phyloP scores from a whole-genome alignment of 1,140 invertebrate species.

The Stratiolaelaps scimitus region DNA sequence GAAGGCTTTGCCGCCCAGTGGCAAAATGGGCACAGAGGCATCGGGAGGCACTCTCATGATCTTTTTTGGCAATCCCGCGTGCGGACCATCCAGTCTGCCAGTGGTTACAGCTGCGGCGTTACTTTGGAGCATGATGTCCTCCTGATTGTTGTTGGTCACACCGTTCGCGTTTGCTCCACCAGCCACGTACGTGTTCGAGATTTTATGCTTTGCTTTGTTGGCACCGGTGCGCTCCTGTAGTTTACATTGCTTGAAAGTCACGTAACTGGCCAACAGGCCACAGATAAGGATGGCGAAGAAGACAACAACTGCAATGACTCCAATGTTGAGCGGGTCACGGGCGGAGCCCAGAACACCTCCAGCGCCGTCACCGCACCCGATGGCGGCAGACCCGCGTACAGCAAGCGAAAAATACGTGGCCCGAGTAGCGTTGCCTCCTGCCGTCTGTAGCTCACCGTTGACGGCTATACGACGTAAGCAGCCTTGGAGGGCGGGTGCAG shows the following conservation, averaged over 20 bases:
- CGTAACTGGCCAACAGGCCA: slow-evolving; percentile 71
- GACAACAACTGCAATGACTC: slow-evolving; percentile 78
- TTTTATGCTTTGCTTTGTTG: slow-evolving; percentile 7
- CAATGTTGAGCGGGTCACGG: slow-evolving; percentile 72
- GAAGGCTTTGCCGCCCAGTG: slow-evolving; percentile 27
- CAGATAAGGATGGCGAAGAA: slow-evolving; percentile 80
- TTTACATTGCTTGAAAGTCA: slow-evolving; percentile 52
- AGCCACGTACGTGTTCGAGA: slow-evolving; percentile 26
- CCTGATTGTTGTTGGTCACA: slow-evolving; percentile 42
- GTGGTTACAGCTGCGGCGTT: slow-evolving; percentile 40
- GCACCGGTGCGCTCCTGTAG: slow-evolving; percentile 56
- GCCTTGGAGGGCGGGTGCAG: slow-evolving; percentile 53
- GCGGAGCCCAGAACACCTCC: slow-evolving; percentile 49
- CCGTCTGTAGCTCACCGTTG: slow-evolving; percentile 70
- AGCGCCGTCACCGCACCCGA: slow-evolving; percentile 52
- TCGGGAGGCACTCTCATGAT: not conserved
- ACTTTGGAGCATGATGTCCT: slow-evolving; percentile 36
- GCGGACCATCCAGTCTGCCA: slow-evolving; percentile 51
- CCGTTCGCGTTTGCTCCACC: slow-evolving; percentile 48
- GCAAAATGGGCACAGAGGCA: slow-evolving; percentile 49
- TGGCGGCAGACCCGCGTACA: slow-evolving; percentile 46
- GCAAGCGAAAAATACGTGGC: slow-evolving; percentile 58
- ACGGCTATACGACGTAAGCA: slow-evolving; percentile 77
- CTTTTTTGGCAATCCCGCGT: slow-evolving; percentile 32
- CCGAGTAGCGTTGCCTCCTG: slow-evolving; percentile 60